These are phyloP conservation scores for Halichondria panicea DNA, from an alignment of 37 sponge, comb jelly and placozoan genomes.

Conservation along the genomic window DNA sequence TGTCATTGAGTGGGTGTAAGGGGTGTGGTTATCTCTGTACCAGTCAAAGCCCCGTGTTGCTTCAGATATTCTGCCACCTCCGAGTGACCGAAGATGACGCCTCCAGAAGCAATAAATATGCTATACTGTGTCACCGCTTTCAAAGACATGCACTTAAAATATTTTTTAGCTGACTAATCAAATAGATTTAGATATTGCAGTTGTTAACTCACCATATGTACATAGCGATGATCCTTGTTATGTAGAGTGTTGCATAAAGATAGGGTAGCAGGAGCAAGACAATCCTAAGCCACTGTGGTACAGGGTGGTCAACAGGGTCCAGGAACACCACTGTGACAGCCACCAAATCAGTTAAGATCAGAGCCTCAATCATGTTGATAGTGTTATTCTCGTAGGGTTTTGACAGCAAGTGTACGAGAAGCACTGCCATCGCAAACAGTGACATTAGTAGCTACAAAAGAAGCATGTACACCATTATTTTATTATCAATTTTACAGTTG, in stretches of 20 bases:
- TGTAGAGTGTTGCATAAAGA: slow-evolving; percentile 28
- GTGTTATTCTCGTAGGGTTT: slow-evolving; percentile 60
- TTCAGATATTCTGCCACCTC: too few species aligned
- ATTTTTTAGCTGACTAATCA: too few species aligned
- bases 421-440: slow-evolving; percentile 31
- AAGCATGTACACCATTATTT: neutral
- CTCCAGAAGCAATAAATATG: too few species aligned
- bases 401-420: slow-evolving; percentile 46
- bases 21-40: too few species aligned
- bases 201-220: neutral
- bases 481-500: neutral
- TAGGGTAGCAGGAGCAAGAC: slow-evolving; percentile 60
- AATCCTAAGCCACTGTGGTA: slow-evolving; percentile 32
- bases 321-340: slow-evolving; percentile 52
- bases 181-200: too few species aligned
- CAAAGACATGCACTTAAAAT: too few species aligned
- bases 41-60: too few species aligned
- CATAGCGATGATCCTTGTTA: slow-evolving; percentile 1
- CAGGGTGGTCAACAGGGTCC: slow-evolving; percentile 8
- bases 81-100: too few species aligned
- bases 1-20: too few species aligned
- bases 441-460: slow-evolving; percentile 44
- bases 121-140: too few species aligned
- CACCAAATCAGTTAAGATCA: slow-evolving; percentile 49
- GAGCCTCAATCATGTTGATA: slow-evolving; percentile 70